Evolutionary conservation across 2,888 invertebrate species (phyloP), one percentile per base, ranked within the genome.

Genomic region (Eupelmus urozonus): DNA sequence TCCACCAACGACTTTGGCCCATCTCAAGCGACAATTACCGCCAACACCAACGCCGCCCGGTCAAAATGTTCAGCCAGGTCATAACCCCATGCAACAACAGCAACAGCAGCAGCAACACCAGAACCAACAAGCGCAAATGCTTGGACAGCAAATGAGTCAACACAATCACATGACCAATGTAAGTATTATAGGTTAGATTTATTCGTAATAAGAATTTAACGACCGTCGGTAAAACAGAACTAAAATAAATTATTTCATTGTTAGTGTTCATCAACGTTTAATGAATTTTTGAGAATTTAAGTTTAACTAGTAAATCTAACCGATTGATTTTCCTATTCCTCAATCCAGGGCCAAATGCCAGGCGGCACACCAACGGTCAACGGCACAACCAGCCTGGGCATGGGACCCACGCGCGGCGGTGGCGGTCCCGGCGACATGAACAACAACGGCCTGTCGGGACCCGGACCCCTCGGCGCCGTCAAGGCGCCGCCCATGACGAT

Each of bases 1-100:
- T 89, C 96, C 97, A 78, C 94, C 93, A 2, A 89, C 90, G 59
- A 95, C 95, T 80, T 92, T 96, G 78, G 94, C 96, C 60, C 96
- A 96, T 86, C 92, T 95, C 76, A 95, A 95, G 88, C 91, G 95
- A 82, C 95, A 95, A 89, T 93, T 89, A 78, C 88, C 89, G 11
- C 88, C 88, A 42, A 88, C 88, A 71, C 87, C 88, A 20, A 87
- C 89, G 63, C 87, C 88, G 27, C 87, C 88, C 20, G 86, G 86
- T 55, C 88, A 86, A 76, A 87, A 85, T 80, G 82, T 88, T 55
- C 88, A 88, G 79, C 85, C 87, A 42, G 85, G 85, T 51, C 88
- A 88, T 82, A 88, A 87, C 82, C 86, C 87, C 23, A 83, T 87
- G 80, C 78, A 78, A 18, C 79, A 79, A 59, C 79, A 78, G 23